Percentiles rank a stretch among this genome's conserved stretches.
Conservation (phyloP, 2,113 vertebrate species). For the Bubo bubo region DNA sequence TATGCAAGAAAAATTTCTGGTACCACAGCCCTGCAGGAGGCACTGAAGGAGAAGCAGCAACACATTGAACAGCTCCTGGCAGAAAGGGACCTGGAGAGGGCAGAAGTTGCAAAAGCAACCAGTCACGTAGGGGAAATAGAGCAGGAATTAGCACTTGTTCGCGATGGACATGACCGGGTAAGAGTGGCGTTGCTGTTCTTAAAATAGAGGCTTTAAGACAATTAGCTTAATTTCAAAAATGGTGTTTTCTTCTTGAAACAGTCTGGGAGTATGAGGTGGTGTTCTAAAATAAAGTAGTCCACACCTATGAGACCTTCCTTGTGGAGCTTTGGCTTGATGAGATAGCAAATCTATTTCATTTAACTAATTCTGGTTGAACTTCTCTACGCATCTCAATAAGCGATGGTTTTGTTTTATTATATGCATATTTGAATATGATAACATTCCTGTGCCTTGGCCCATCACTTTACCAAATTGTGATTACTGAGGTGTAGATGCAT, state of each 20-base stretch:
- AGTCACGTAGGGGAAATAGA: constrained; percentile 94
- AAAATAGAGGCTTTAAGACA: neutral
- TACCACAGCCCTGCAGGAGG: constrained; percentile 96
- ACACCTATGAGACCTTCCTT: neutral
- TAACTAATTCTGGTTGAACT: neutral
- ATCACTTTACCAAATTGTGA: neutral
- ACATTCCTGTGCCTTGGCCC: neutral
- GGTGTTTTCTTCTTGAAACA: neutral
- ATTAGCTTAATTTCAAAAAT: neutral
- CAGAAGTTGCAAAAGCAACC: constrained; percentile 95
- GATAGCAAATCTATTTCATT: neutral
- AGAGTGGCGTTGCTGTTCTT: neutral
- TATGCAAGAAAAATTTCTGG: constrained; percentile 97
- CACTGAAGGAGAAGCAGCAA: constrained; percentile 98
- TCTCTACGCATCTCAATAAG: neutral
- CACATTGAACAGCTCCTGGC: constrained; percentile 98
- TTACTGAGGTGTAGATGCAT: neutral
- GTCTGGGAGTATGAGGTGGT: neutral
- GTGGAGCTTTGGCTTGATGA: neutral
- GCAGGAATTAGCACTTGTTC: constrained; percentile 87
- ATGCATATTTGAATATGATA: neutral
- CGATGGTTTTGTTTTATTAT: neutral
- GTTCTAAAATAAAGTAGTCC: neutral
- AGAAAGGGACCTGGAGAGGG: constrained; percentile 94
- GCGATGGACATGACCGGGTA: constrained; percentile 95